phyloP scores from a whole-genome alignment of 2,888 invertebrate genomes.

The Cepaea hortensis region DNA sequence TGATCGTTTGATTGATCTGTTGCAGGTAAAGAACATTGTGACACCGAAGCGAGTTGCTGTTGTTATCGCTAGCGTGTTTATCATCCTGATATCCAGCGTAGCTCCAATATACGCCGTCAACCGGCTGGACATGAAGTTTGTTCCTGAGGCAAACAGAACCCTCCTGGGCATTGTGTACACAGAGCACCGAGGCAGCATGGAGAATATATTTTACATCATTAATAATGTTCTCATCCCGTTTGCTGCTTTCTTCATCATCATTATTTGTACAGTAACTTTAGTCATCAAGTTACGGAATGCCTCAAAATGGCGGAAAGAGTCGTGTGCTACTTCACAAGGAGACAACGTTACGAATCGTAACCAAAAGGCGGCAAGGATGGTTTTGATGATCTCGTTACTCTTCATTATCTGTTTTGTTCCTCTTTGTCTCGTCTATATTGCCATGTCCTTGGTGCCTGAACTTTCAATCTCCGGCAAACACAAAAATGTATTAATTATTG shows the following conservation, averaged over 20 bases:
- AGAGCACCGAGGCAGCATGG: neutral
- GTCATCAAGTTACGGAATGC: neutral
- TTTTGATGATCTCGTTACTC: neutral
- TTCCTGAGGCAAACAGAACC: neutral
- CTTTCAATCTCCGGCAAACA: neutral
- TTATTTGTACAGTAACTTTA: neutral
- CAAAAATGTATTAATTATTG: neutral
- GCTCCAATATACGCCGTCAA: neutral
- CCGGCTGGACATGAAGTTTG: neutral
- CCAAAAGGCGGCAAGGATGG: neutral
- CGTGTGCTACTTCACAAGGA: neutral
- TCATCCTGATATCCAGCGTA: neutral
- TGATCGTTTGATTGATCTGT: no score
- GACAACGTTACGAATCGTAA: neutral
- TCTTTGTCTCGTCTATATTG: neutral
- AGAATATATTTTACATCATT: neutral
- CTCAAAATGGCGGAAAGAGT: neutral
- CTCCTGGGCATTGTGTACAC: neutral
- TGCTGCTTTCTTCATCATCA: neutral
- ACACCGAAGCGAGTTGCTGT: neutral
- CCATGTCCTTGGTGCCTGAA: neutral
- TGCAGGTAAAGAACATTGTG: neutral
- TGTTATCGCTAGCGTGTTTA: neutral
- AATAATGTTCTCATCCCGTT: neutral
- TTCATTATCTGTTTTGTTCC: neutral